Percentiles rank a stretch among this genome's conserved stretches.
phyloP scores from a whole-genome alignment of 2,888 invertebrate species.

The Clusia tigrina region DNA sequence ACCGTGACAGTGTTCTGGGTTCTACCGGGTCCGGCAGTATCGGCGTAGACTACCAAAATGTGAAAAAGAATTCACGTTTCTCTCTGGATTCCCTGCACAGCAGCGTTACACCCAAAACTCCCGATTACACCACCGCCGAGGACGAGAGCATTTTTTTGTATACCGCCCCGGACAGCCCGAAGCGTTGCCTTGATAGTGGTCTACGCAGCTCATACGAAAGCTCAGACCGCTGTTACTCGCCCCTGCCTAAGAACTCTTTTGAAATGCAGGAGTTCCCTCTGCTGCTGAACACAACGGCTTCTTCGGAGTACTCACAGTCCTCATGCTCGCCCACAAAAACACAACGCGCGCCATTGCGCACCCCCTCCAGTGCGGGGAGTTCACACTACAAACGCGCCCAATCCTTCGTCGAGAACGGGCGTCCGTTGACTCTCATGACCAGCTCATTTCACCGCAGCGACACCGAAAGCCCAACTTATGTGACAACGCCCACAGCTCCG shows the following conservation, averaged over 20 bases:
- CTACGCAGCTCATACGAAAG: slow-evolving; percentile 52
- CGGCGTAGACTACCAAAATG: slow-evolving; percentile 54
- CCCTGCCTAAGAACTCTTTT: slow-evolving; percentile 47
- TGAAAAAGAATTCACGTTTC: slow-evolving; percentile 60
- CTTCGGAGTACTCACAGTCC: slow-evolving; percentile 40
- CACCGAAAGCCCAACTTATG: slow-evolving; percentile 40
- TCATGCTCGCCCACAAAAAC: slow-evolving; percentile 37
- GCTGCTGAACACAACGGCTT: slow-evolving; percentile 30
- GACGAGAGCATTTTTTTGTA: slow-evolving; percentile 62
- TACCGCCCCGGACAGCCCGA: slow-evolving; percentile 61
- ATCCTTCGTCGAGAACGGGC: slow-evolving; percentile 49
- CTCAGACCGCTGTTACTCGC: slow-evolving; percentile 51
- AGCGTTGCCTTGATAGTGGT: slow-evolving; percentile 54
- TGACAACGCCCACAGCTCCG: slow-evolving; percentile 50
- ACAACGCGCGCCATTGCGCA: slow-evolving; percentile 42
- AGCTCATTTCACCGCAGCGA: slow-evolving; percentile 41
- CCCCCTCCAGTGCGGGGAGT: slow-evolving; percentile 41
- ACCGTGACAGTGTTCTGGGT: slow-evolving; percentile 40
- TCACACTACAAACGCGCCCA: slow-evolving; percentile 44
- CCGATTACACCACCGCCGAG: slow-evolving; percentile 57
- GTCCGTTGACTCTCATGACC: slow-evolving; percentile 40
- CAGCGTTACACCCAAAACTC: slow-evolving; percentile 61
- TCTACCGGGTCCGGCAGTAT: slow-evolving; percentile 47
- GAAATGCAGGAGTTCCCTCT: slow-evolving; percentile 57
- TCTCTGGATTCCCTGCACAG: slow-evolving; percentile 63